These are phyloP conservation scores for Diplodus puntazzo DNA, from an alignment of 2,797 vertebrate genomes.

Conservation along the genomic window DNA sequence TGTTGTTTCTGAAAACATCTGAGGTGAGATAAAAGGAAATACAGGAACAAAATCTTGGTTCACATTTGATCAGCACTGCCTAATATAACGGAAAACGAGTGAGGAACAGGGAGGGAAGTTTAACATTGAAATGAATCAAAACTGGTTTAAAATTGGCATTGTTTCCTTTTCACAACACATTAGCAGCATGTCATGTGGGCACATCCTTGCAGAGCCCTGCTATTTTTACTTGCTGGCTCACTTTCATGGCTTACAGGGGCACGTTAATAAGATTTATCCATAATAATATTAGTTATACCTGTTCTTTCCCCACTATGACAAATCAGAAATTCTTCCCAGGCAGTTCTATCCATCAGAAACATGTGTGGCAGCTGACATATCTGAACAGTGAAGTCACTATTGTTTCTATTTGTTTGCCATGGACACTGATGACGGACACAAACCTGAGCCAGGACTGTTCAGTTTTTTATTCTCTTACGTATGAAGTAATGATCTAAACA, in stretches of 20 bases:
- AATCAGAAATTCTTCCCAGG: neutral
- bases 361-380: constrained; percentile 27
- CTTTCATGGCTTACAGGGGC: neutral
- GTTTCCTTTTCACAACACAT: neutral
- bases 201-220: neutral
- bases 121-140: no score
- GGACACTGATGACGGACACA: constrained; percentile 19
- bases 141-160: no score
- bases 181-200: neutral
- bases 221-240: neutral
- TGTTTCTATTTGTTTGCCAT: constrained; percentile 29
- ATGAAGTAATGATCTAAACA: neutral
- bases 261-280: neutral
- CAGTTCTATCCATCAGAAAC: neutral
- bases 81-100: no score
- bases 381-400: constrained; percentile 33
- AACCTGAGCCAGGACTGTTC: neutral
- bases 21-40: no score
- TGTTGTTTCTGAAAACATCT: no score
- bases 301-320: neutral
- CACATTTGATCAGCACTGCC: no score
- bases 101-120: no score
- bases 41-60: no score
- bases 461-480: neutral
- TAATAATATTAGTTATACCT: neutral